phyloP scores from a whole-genome alignment of 2,888 invertebrate genomes.

The Sturmia bella region DNA sequence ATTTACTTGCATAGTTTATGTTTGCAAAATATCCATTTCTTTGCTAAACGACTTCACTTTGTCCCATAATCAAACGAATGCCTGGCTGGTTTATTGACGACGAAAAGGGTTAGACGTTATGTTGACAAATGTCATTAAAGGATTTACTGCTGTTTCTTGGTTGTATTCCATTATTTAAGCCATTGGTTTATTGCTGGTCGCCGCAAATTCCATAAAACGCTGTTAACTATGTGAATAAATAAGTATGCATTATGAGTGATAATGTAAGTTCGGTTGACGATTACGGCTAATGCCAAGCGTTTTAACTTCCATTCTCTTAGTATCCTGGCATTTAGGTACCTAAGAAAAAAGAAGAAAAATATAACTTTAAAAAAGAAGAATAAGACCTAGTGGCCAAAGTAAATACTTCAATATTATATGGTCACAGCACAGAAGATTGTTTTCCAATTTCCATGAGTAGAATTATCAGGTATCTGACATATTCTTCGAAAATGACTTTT shows the following conservation, averaged over 20 bases:
- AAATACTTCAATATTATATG: too few relatives aligned
- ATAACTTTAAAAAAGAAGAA: too few relatives aligned
- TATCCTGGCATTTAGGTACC: too few relatives aligned
- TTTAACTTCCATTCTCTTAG: background rate
- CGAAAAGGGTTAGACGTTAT: slow-evolving; percentile 75
- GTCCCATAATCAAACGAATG: slow-evolving; percentile 3
- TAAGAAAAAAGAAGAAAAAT: too few relatives aligned
- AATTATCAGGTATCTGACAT: too few relatives aligned
- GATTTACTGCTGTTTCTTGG: slow-evolving; percentile 55
- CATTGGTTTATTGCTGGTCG: slow-evolving; percentile 51
- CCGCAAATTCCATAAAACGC: slow-evolving; percentile 34
- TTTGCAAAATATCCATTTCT: slow-evolving; percentile 72
- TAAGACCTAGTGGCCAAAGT: too few relatives aligned
- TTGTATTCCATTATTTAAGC: slow-evolving; percentile 43
- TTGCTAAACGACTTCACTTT: slow-evolving; percentile 39
- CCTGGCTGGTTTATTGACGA: slow-evolving; percentile 42
- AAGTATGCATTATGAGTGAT: slow-evolving; percentile 39
- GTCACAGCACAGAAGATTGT: too few relatives aligned
- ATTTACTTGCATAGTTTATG: slow-evolving; percentile 71
- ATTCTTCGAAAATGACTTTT: too few relatives aligned
- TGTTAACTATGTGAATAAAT: slow-evolving; percentile 19
- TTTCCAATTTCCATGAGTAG: too few relatives aligned
- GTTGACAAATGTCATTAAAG: slow-evolving; percentile 73
- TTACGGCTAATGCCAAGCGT: slow-evolving; percentile 41
- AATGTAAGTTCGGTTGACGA: slow-evolving; percentile 53